Conservation (phyloP, 2,797 vertebrate species). For the Falco cherrug region DNA sequence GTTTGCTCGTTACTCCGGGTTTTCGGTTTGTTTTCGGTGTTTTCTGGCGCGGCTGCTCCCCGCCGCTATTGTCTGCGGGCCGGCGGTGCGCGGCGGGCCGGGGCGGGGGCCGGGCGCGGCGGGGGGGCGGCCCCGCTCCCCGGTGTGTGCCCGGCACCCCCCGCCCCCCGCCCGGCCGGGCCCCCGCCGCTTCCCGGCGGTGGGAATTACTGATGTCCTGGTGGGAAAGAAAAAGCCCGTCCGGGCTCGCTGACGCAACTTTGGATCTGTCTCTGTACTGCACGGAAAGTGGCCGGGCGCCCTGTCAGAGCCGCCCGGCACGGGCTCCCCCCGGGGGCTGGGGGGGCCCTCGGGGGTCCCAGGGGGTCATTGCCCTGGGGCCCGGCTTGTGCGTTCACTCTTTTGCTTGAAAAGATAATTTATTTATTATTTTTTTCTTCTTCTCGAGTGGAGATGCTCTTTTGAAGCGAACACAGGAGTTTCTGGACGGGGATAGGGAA, state of each 20-base stretch:
- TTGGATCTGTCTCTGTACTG: neutral
- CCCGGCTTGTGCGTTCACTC: neutral
- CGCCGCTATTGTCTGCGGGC: slow-evolving; percentile 56
- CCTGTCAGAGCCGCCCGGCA: no score
- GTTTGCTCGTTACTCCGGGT: no score
- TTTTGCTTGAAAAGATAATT: neutral
- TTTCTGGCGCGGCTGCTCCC: neutral
- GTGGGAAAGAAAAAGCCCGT: no score
- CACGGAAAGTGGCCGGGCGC: neutral
- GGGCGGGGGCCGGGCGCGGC: slow-evolving; percentile 9
- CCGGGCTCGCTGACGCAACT: neutral
- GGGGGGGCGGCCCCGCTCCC: neutral
- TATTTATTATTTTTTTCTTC: neutral
- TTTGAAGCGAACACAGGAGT: neutral
- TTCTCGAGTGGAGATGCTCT: neutral
- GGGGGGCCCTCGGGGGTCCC: neutral
- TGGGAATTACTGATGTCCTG: neutral
- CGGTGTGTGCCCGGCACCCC: neutral
- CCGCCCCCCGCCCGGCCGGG: neutral
- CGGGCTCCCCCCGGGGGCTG: neutral
- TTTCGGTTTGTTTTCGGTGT: no score
- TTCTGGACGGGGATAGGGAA: neutral
- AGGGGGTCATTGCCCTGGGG: neutral
- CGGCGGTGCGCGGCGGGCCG: neutral
- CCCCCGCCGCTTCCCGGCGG: fast-evolving